A percentile compares a stretch with the other conserved stretches of the same genome.
phyloP scores from a whole-genome alignment of 2,888 invertebrate genomes.

The Stenolophus ochropezus region DNA sequence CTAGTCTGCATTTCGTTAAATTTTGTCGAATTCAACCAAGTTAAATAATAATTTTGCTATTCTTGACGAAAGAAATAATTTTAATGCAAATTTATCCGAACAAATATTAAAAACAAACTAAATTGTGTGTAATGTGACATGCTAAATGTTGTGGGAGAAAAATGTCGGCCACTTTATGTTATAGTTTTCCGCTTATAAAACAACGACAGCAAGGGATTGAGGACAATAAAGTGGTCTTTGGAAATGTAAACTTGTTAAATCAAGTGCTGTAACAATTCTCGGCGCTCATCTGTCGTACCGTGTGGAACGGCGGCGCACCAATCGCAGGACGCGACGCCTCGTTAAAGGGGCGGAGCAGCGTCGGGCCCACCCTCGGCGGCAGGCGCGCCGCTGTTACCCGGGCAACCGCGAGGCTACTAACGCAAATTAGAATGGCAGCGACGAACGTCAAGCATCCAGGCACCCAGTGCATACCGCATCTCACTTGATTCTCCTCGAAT shows the following conservation, averaged over 20 bases:
- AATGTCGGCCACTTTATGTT: slow-evolving; percentile 53
- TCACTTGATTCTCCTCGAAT: slow-evolving; percentile 51
- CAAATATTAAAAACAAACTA: neutral
- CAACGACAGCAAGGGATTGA: slow-evolving; percentile 50
- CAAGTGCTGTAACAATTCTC: slow-evolving; percentile 58
- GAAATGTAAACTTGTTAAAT: slow-evolving; percentile 59
- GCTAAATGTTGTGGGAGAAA: slow-evolving; percentile 6
- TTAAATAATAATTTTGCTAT: no score
- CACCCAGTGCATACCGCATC: slow-evolving; percentile 50
- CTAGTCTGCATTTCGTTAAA: no score
- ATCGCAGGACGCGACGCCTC: slow-evolving; percentile 64
- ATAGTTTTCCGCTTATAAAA: slow-evolving; percentile 58
- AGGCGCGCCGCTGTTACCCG: slow-evolving; percentile 72
- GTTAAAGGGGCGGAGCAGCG: slow-evolving; percentile 67
- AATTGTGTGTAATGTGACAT: neutral
- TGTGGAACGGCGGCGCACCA: neutral
- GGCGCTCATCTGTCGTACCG: slow-evolving; percentile 52
- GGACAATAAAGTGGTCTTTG: slow-evolving; percentile 58
- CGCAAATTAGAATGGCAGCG: slow-evolving; percentile 72
- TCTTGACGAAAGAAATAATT: no score
- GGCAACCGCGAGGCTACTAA: slow-evolving; percentile 73
- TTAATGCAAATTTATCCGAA: no score
- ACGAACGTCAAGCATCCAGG: slow-evolving; percentile 70
- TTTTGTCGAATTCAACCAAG: no score
- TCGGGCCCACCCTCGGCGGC: slow-evolving; percentile 58